Evolutionary conservation across 2,888 invertebrate species (phyloP).

Genomic region (Axea sp.): DNA sequence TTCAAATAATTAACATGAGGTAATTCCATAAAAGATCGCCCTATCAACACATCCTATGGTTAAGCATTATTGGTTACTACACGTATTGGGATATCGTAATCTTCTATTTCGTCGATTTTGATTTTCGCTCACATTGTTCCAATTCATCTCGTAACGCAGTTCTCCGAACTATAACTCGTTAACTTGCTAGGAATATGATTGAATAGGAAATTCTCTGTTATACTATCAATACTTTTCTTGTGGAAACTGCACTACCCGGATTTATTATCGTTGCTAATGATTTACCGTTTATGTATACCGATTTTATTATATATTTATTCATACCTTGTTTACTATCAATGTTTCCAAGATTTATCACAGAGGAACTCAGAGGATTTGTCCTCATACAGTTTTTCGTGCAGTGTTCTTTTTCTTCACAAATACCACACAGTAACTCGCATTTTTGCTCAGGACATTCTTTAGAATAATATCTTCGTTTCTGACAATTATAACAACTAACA

Average conservation of each 20-base stretch:
- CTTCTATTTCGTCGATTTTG: conserved; percentile 1
- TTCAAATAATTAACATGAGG: conserved; percentile 34
- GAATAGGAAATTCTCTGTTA: not conserved
- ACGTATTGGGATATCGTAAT: not conserved
- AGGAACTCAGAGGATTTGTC: not conserved
- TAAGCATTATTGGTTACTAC: conserved; percentile 37
- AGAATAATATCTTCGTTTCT: conserved; percentile 17
- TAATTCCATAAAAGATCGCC: conserved; percentile 22
- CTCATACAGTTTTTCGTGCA: not conserved
- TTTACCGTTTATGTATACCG: not conserved
- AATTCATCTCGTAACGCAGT: too few species aligned
- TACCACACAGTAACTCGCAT: not conserved
- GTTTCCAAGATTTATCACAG: not conserved
- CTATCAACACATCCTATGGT: conserved; percentile 22
- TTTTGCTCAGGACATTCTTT: conserved; percentile 19
- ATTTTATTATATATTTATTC: not conserved
- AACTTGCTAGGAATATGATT: too few species aligned
- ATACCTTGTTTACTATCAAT: not conserved
- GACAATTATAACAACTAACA: conserved; percentile 31
- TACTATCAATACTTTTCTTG: not conserved
- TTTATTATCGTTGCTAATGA: not conserved
- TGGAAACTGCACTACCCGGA: conserved; percentile 2
- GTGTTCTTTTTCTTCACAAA: conserved; percentile 23
- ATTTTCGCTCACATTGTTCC: too few species aligned
- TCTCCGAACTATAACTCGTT: too few species aligned